A percentile compares a stretch with the other conserved stretches of the same genome.
These are phyloP conservation scores for Acestrorhynchus altus DNA, from an alignment of 2,797 vertebrate genomes.

Conservation along the genomic window DNA sequence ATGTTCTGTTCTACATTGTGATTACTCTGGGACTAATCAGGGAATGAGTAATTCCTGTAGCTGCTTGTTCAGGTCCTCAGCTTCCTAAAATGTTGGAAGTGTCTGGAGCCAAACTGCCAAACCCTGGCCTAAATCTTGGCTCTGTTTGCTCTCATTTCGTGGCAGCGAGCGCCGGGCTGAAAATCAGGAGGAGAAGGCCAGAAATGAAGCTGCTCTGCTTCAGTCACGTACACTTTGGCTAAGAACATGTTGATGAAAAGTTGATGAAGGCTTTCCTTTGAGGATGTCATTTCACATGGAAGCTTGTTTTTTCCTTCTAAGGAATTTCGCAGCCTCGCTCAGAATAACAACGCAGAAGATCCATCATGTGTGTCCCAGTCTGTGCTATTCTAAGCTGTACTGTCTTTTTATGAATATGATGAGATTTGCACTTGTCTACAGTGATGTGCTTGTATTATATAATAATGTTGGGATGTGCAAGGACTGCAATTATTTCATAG, in stretches of 20 bases:
- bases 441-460: background rate
- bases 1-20: background rate
- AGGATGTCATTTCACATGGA: background rate
- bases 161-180: background rate
- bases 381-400: background rate
- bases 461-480: background rate
- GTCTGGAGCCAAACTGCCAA: background rate
- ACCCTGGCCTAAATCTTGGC: background rate
- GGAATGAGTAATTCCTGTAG: background rate
- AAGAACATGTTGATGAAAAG: slow-evolving; percentile 4
- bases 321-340: background rate
- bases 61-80: background rate
- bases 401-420: background rate
- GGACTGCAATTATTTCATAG: no score
- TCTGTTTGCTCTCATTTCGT: background rate
- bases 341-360: background rate
- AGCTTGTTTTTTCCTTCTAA: slow-evolving; percentile 10
- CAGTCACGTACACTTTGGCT: background rate
- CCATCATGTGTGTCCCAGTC: background rate
- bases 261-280: slow-evolving; percentile 1
- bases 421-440: no score
- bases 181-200: background rate
- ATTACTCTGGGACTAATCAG: background rate
- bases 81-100: background rate
- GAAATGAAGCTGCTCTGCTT: background rate